Percentiles rank a stretch among this genome's conserved stretches.
These are phyloP conservation scores for Mallotus villosus DNA, from an alignment of 2,797 vertebrate species.

Conservation along the genomic window DNA sequence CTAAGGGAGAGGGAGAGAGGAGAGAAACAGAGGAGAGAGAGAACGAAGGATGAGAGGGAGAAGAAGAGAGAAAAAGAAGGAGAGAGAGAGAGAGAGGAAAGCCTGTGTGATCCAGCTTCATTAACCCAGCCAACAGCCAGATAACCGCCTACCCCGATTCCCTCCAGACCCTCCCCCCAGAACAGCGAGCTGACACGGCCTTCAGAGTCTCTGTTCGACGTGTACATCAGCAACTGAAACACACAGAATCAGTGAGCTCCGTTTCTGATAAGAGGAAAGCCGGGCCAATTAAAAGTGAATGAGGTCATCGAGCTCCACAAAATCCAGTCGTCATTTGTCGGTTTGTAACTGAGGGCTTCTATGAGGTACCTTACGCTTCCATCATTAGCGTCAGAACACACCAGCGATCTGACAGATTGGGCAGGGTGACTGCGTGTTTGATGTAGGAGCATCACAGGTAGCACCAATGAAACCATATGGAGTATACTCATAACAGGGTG, in stretches of 20 bases:
- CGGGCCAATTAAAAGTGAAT: conserved; percentile 50
- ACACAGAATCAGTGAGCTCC: background rate
- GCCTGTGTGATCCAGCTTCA: conserved; percentile 33
- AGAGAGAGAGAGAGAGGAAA: background rate
- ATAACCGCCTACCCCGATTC: conserved; percentile 5
- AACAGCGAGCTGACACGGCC: conserved; percentile 28
- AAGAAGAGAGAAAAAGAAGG: background rate
- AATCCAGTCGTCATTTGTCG: conserved; percentile 35
- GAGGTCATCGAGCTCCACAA: conserved; percentile 46
- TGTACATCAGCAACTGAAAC: conserved; percentile 25
- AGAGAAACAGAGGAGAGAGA: background rate
- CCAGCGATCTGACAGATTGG: too few species aligned
- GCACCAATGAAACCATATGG: too few species aligned
- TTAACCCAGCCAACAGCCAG: conserved; percentile 44
- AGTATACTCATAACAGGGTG: too few species aligned
- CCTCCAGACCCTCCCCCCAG: conserved; percentile 26
- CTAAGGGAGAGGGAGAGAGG: background rate
- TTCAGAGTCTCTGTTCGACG: conserved; percentile 24
- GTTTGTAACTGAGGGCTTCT: conserved; percentile 1
- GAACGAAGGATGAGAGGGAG: background rate
- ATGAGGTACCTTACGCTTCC: too few species aligned
- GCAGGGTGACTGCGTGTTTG: too few species aligned
- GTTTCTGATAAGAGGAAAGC: conserved; percentile 13
- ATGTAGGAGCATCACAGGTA: too few species aligned
- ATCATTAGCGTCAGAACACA: too few species aligned